phyloP scores from a whole-genome alignment of 2,797 vertebrate species.

The Arctocebus calabarensis region DNA sequence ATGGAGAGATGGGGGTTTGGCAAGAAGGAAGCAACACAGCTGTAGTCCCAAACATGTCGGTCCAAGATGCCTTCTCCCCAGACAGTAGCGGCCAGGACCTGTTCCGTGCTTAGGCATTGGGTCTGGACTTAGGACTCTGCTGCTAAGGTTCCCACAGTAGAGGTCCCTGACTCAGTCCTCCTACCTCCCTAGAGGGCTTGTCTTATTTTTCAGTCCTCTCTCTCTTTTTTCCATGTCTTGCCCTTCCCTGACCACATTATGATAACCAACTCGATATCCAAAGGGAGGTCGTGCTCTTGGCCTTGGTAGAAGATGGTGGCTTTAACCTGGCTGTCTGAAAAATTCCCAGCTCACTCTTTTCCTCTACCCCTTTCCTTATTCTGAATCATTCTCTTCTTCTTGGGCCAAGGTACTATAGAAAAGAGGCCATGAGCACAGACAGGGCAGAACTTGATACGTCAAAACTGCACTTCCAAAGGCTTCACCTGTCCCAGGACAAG shows the following conservation, averaged over 20 bases:
- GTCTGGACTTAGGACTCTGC: conserved; percentile 11
- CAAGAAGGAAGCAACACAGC: conserved; percentile 67
- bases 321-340: conserved; percentile 22
- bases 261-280: background rate
- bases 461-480: background rate
- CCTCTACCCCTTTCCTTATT: background rate
- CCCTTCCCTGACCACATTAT: conserved; percentile 1
- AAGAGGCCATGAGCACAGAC: background rate
- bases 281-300: background rate
- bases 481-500: background rate
- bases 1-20: conserved; percentile 45
- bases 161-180: conserved; percentile 18
- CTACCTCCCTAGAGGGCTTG: conserved; percentile 51
- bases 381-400: conserved; percentile 31
- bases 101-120: conserved; percentile 12
- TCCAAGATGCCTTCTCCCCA: conserved; percentile 56
- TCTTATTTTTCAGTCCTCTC: conserved; percentile 40
- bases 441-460: background rate
- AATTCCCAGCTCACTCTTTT: background rate
- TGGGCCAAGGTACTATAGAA: conserved; percentile 19
- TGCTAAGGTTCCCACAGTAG: background rate
- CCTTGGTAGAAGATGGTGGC: background rate
- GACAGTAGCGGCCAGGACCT: conserved; percentile 29
- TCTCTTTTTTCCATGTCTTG: conserved; percentile 46
- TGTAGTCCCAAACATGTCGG: background rate